Evolutionary conservation across 2,888 invertebrate genomes (phyloP).

Genomic region (Criorhina ranunculi): DNA sequence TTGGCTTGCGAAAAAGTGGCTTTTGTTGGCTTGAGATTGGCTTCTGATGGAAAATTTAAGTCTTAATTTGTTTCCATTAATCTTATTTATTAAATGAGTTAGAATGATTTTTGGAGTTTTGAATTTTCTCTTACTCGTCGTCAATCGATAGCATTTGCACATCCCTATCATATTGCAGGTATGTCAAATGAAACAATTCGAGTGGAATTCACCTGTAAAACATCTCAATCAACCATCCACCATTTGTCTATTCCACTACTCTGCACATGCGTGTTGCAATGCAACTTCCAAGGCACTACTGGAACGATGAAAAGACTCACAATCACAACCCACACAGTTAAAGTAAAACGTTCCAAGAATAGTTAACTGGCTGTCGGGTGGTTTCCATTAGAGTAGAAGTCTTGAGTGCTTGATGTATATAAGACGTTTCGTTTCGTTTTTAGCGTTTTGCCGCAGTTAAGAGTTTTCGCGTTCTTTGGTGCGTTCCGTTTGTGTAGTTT

Average conservation of each 20-base stretch:
- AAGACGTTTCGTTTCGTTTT: conserved; percentile 53
- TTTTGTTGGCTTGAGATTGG: conserved; percentile 57
- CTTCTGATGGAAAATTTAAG: conserved; percentile 68
- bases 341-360: conserved; percentile 40
- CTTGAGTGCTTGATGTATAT: conserved; percentile 71
- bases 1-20: conserved; percentile 63
- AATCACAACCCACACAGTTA: conserved; percentile 21
- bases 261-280: conserved; percentile 48
- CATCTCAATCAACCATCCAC: conserved; percentile 63
- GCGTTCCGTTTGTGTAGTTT: conserved; percentile 35
- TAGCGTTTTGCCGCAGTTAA: conserved; percentile 46
- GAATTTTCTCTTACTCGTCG: not conserved
- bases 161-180: conserved; percentile 37
- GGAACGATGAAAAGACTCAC: conserved; percentile 31
- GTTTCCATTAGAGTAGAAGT: conserved; percentile 76
- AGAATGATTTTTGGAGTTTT: not conserved
- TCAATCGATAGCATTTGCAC: not conserved
- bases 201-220: conserved; percentile 20
- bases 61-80: conserved; percentile 24
- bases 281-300: conserved; percentile 14
- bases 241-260: conserved; percentile 47
- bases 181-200: conserved; percentile 1
- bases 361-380: conserved; percentile 49
- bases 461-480: conserved; percentile 68
- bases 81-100: conserved; percentile 30